Conservation (phyloP, 2,113 vertebrate genomes). For the Synchiropus splendidus region DNA sequence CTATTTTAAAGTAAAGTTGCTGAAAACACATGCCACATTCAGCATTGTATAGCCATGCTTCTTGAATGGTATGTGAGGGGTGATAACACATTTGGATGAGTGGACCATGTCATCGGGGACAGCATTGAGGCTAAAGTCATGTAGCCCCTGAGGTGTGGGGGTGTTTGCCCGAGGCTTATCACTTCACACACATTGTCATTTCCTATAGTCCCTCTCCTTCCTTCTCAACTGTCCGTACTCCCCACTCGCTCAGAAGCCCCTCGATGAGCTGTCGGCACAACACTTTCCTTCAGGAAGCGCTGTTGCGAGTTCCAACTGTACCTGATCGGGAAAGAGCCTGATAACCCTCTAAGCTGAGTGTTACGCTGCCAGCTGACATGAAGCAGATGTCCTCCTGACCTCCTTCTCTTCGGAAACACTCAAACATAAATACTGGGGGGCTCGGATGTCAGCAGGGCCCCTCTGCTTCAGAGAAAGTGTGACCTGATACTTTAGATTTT, state of each 20-base stretch:
- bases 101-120: constrained; percentile 29
- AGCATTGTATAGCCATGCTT: too few relatives aligned
- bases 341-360: constrained; percentile 58
- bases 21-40: too few relatives aligned
- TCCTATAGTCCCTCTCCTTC: constrained; percentile 25
- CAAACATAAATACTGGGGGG: constrained; percentile 20
- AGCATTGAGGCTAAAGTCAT: constrained; percentile 39
- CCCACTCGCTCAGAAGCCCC: constrained; percentile 9
- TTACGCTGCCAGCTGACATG: constrained; percentile 51
- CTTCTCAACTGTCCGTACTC: constrained; percentile 20
- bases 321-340: constrained; percentile 45
- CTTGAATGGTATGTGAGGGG: constrained; percentile 1
- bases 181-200: constrained; percentile 50
- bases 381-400: constrained; percentile 60
- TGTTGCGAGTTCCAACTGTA: constrained; percentile 48
- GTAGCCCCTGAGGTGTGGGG: constrained; percentile 37
- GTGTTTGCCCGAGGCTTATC: constrained; percentile 44
- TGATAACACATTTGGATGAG: constrained; percentile 6
- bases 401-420: constrained; percentile 45
- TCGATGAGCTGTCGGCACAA: constrained; percentile 52
- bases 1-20: too few relatives aligned
- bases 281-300: constrained; percentile 51
- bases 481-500: constrained; percentile 7
- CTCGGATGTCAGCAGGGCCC: constrained; percentile 13
- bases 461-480: constrained; percentile 11